Conservation (phyloP, 2,797 vertebrate species). For the Cynodonichthys magdalenae region DNA sequence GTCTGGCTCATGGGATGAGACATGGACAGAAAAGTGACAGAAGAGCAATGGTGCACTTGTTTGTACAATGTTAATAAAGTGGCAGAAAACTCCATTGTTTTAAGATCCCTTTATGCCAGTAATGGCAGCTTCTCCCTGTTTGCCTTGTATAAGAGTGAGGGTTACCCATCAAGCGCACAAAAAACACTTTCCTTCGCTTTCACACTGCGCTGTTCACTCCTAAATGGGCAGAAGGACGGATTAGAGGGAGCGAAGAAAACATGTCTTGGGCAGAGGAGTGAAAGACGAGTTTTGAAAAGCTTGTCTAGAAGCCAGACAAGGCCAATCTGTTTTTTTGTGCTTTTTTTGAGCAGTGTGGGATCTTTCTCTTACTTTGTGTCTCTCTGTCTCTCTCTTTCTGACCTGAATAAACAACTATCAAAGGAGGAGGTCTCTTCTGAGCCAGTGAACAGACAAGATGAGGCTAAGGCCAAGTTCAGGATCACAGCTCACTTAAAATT, state of each 20-base stretch:
- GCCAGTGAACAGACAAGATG: slow-evolving; percentile 52
- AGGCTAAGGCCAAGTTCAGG: slow-evolving; percentile 61
- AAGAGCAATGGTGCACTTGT: slow-evolving; percentile 51
- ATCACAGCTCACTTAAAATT: slow-evolving; percentile 38
- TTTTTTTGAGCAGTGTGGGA: slow-evolving; percentile 72
- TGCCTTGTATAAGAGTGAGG: slow-evolving; percentile 74
- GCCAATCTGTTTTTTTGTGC: slow-evolving; percentile 51
- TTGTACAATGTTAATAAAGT: slow-evolving; percentile 69
- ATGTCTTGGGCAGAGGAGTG: slow-evolving; percentile 72
- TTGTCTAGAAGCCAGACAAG: slow-evolving; percentile 70
- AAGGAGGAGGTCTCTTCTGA: slow-evolving; percentile 63
- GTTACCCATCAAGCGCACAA: slow-evolving; percentile 79
- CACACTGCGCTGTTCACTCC: slow-evolving; percentile 73
- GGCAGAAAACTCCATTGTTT: slow-evolving; percentile 75
- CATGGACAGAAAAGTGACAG: slow-evolving; percentile 56
- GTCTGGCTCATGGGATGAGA: slow-evolving; percentile 56
- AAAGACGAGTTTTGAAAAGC: slow-evolving; percentile 70
- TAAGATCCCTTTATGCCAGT: slow-evolving; percentile 64
- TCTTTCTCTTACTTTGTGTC: slow-evolving; percentile 49
- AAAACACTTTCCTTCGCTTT: slow-evolving; percentile 72
- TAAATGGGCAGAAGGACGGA: slow-evolving; percentile 78
- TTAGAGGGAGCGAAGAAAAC: slow-evolving; percentile 77
- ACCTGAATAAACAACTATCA: slow-evolving; percentile 77
- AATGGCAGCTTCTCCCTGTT: slow-evolving; percentile 80
- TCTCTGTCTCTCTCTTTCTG: slow-evolving; percentile 52